These are phyloP conservation scores for Cybosia mesomella DNA, from an alignment of 2,888 invertebrate genomes.

Conservation along the genomic window DNA sequence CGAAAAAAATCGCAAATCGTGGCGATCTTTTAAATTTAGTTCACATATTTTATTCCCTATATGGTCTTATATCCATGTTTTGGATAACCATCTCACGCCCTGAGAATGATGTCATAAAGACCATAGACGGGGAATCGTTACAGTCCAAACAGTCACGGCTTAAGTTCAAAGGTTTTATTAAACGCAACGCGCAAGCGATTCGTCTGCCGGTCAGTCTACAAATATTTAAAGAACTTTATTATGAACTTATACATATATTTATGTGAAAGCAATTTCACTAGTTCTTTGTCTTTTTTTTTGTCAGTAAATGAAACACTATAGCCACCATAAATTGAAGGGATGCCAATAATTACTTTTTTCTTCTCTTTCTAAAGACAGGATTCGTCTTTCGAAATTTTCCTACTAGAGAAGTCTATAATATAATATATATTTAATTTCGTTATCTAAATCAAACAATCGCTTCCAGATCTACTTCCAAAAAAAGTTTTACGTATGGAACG, in stretches of 20 bases:
- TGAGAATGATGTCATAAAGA: slow-evolving; percentile 59
- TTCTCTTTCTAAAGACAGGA: too few relatives aligned
- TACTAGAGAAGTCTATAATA: too few relatives aligned
- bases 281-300: too few relatives aligned
- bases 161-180: slow-evolving; percentile 44
- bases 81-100: slow-evolving; percentile 62
- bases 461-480: not conserved
- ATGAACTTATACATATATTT: not conserved
- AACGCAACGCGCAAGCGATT: slow-evolving; percentile 38
- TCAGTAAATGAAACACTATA: not conserved
- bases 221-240: slow-evolving; percentile 2
- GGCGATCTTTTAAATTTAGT: slow-evolving; percentile 49
- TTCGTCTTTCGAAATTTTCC: too few relatives aligned
- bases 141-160: slow-evolving; percentile 52
- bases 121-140: slow-evolving; percentile 61
- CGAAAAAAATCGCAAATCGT: slow-evolving; percentile 56
- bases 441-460: not conserved
- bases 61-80: slow-evolving; percentile 48
- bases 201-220: slow-evolving; percentile 15
- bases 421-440: not conserved
- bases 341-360: too few relatives aligned
- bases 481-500: not conserved
- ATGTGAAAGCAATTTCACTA: not conserved
- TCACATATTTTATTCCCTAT: slow-evolving; percentile 47
- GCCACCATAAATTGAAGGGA: too few relatives aligned